Evolutionary conservation across 2,888 invertebrate species (phyloP), one percentile per base, ranked within the genome.

Genomic region (Cabera pusaria): DNA sequence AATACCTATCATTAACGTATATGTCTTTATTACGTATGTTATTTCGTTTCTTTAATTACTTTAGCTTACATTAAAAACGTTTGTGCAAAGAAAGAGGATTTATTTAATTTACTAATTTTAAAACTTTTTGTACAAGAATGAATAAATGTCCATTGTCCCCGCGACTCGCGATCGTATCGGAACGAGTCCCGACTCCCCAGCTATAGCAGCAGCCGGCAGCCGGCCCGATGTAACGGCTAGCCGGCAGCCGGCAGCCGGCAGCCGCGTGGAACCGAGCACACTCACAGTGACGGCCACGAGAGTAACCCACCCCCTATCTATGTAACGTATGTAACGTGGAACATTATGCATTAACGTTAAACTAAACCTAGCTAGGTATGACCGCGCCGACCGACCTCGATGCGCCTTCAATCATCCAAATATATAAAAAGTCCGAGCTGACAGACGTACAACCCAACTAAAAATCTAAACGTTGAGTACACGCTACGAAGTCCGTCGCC

Each of bases 1-100:
- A 79, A 49, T 76, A 72, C 83, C 82, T 86, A 87, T 73, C 72
- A 75, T 77, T 86, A 84, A 78, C 82, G 88, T 88, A 88, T 88
- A 88, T 88, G 87, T 88, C 87, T 88, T 88, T 85, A 82, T 88
- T 88, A 88, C 87, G 87, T 88, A 88, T 88, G 81, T 88, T 82
- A 85, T 84, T 86, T 81, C 81, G 74, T 78, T 81, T 72, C 72
- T 58, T 51, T 59, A 64, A 57, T 60, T 64, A 38, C 29, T 41
- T 65, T 84, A 81, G 81, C 72, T 72, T 74, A 74, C 26, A 63
- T 72, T 73, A 73, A 75, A 77, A 66, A 68, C 57, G 65, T 81
- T 86, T 83, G 86, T 86, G 86, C 86, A 83, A 84, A 79, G 69
- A 67, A 75, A 78, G 50, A 59, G 59, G 63, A 62, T 29, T 34